Percentiles rank a stretch among this genome's conserved stretches.
Evolutionary conservation across 2,113 vertebrate genomes (phyloP).

Genomic region (Pontoporia blainvillei): DNA sequence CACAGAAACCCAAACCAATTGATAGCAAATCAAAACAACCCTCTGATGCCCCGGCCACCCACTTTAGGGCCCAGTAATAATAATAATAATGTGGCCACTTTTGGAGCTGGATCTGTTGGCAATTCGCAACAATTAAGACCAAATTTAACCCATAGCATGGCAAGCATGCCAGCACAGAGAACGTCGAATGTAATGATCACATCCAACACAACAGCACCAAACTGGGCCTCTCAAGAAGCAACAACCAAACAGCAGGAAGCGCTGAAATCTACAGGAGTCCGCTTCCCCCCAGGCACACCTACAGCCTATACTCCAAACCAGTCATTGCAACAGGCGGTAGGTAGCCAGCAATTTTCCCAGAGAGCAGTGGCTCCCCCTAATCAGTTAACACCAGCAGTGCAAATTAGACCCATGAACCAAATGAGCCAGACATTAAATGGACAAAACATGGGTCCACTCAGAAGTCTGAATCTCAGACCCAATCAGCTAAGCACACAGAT

Average conservation of each 20-base stretch:
- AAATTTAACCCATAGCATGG: slow-evolving; percentile 72
- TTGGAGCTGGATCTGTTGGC: slow-evolving; percentile 81
- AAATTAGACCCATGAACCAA: slow-evolving; percentile 86
- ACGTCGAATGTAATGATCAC: slow-evolving; percentile 83
- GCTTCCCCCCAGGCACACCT: slow-evolving; percentile 77
- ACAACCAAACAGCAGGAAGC: slow-evolving; percentile 85
- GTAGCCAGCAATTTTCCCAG: slow-evolving; percentile 86
- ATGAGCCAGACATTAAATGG: slow-evolving; percentile 82
- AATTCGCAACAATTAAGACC: slow-evolving; percentile 83
- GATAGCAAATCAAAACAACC: slow-evolving; percentile 83
- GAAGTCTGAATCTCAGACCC: slow-evolving; percentile 84
- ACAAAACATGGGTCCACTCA: slow-evolving; percentile 77
- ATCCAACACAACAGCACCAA: slow-evolving; percentile 73
- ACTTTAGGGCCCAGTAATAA: slow-evolving; percentile 74
- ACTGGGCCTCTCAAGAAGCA: slow-evolving; percentile 85
- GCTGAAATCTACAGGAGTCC: slow-evolving; percentile 78
- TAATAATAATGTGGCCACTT: slow-evolving; percentile 59
- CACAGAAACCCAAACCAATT: slow-evolving; percentile 86
- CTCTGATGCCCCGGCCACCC: slow-evolving; percentile 83
- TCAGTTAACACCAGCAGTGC: slow-evolving; percentile 86
- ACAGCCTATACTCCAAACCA: slow-evolving; percentile 79
- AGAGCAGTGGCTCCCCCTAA: slow-evolving; percentile 85
- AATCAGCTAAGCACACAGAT: slow-evolving; percentile 85
- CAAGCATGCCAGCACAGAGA: slow-evolving; percentile 78
- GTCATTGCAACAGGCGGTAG: slow-evolving; percentile 80